Conservation (phyloP, 2,888 invertebrate species). For the Scrobipalpa costella region DNA sequence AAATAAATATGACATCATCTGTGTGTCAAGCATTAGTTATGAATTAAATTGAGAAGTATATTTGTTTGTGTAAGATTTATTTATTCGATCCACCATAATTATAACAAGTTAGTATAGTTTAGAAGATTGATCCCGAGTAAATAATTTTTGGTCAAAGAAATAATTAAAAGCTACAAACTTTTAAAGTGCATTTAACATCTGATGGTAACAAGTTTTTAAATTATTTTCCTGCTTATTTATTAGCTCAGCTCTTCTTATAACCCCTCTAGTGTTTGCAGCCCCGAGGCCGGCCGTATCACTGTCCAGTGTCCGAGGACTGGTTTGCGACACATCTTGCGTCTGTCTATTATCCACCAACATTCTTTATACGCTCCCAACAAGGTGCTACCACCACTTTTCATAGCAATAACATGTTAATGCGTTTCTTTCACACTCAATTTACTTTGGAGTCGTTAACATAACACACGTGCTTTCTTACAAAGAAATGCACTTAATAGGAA, state of each 20-base stretch:
- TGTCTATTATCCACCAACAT: slow-evolving; percentile 40
- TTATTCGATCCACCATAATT: too few relatives aligned
- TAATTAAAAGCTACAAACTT: too few relatives aligned
- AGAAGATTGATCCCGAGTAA: too few relatives aligned
- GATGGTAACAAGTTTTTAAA: neutral
- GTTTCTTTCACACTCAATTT: slow-evolving; percentile 40
- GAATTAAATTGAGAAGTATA: too few relatives aligned
- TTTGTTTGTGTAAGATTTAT: too few relatives aligned
- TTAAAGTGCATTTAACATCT: too few relatives aligned
- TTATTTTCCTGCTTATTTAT: neutral
- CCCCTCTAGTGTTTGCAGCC: slow-evolving; percentile 9
- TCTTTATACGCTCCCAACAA: slow-evolving; percentile 38
- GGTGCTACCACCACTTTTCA: slow-evolving; percentile 28
- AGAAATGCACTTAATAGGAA: slow-evolving; percentile 61
- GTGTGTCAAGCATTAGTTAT: too few relatives aligned
- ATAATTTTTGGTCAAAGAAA: too few relatives aligned
- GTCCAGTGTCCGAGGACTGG: slow-evolving; percentile 43
- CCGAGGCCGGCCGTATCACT: slow-evolving; percentile 38
- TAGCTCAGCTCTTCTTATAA: neutral
- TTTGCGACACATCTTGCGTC: slow-evolving; percentile 55
- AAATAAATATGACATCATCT: too few relatives aligned
- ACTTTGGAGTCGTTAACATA: slow-evolving; percentile 35
- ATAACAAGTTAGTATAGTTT: too few relatives aligned
- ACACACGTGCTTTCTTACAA: slow-evolving; percentile 64
- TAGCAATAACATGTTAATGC: slow-evolving; percentile 33